A percentile compares a stretch with the other conserved stretches of the same genome.
phyloP scores from a whole-genome alignment of 2,113 vertebrate genomes.

The Collichthys lucidus region DNA sequence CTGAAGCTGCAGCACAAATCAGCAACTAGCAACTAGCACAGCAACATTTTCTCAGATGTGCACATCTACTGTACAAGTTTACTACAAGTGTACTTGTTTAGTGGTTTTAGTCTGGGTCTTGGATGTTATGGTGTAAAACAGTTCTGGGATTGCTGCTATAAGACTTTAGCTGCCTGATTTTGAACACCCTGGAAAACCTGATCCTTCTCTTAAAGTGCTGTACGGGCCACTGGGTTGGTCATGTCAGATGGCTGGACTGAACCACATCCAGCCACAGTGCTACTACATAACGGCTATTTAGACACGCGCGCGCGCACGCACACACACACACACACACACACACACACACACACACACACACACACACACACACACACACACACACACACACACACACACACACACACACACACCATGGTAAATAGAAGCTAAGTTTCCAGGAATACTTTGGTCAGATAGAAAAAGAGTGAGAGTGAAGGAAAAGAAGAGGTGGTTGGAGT shows the following conservation, averaged over 20 bases:
- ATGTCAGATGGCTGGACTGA: constrained; percentile 48
- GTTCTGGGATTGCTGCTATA: neutral
- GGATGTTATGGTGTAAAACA: constrained; percentile 1
- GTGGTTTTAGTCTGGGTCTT: neutral
- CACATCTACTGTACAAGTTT: neutral
- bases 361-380: constrained; percentile 1
- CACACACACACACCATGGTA: constrained; percentile 17
- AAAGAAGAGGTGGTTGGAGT: constrained; percentile 8
- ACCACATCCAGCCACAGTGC: constrained; percentile 45
- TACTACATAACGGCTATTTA: constrained; percentile 74
- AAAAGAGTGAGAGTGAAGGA: constrained; percentile 17
- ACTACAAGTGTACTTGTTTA: neutral
- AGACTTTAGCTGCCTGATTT: neutral
- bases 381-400: neutral
- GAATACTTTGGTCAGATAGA: constrained; percentile 1
- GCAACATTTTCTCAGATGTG: neutral
- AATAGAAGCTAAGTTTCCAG: constrained; percentile 49
- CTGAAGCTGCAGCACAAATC: neutral
- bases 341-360: neutral
- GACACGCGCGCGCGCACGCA: neutral
- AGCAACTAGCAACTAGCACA: neutral
- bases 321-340: constrained; percentile 1
- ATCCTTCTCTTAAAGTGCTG: constrained; percentile 28
- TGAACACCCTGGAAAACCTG: constrained; percentile 16
- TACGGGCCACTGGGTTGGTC: constrained; percentile 34